These are phyloP conservation scores for Mamestra brassicae DNA, from an alignment of 2,888 invertebrate species.

Conservation along the genomic window DNA sequence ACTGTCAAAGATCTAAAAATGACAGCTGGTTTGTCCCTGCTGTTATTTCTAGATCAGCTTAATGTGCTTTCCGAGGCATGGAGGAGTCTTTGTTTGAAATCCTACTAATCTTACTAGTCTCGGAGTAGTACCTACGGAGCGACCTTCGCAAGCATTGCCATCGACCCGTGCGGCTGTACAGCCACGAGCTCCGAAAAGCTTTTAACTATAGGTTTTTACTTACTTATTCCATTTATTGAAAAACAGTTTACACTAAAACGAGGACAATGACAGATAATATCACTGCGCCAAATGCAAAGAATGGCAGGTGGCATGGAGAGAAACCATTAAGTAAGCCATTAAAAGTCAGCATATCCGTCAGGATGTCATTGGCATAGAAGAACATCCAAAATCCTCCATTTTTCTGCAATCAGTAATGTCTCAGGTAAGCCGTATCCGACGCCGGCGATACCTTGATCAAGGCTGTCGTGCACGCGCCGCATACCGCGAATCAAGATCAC, in stretches of 20 bases:
- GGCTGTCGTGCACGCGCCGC: conserved; percentile 72
- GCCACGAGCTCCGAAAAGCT: too few relatives aligned
- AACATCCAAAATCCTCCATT: conserved; percentile 8
- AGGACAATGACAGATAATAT: too few relatives aligned
- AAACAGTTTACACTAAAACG: background rate
- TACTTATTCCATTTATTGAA: background rate
- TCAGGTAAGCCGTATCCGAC: conserved; percentile 42
- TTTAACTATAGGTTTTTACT: too few relatives aligned
- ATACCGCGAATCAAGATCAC: conserved; percentile 73
- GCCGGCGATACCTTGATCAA: conserved; percentile 73
- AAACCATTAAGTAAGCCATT: background rate
- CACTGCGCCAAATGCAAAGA: background rate
- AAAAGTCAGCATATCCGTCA: background rate
- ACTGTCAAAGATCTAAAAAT: too few relatives aligned
- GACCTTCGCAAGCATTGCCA: too few relatives aligned
- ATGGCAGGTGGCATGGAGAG: background rate
- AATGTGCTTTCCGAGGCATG: too few relatives aligned
- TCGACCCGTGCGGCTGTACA: too few relatives aligned
- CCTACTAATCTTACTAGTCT: too few relatives aligned
- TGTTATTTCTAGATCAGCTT: too few relatives aligned
- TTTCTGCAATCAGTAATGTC: conserved; percentile 53
- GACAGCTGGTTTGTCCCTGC: too few relatives aligned
- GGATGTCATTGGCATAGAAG: background rate
- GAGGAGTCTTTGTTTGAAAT: too few relatives aligned
- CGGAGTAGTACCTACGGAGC: too few relatives aligned